Evolutionary conservation across 2,113 vertebrate species (phyloP), one percentile per base, ranked within the genome.

Genomic region (Atherinomorus stipes): DNA sequence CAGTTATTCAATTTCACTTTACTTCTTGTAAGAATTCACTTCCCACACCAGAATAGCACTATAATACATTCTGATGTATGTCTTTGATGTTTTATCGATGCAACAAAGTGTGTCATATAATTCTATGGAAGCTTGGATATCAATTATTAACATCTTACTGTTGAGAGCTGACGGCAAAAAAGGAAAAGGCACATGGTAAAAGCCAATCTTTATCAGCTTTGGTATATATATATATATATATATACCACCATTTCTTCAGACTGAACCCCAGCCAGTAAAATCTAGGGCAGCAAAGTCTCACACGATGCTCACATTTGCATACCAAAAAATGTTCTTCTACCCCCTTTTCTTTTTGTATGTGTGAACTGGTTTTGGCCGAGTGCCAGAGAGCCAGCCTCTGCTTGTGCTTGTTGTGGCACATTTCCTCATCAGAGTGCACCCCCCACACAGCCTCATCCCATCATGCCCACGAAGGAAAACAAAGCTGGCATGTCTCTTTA

Each of bases 401-500:
- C 88, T 90, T 78, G 75, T 82, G 88, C 73, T 88, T 92, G 91
- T 93, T 92, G 90, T 93, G 92, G 91, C 90, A 93, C 92, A 92
- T 92, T 92, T 90, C 70, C 89, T 93, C 92, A 90, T 91, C 90
- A 80, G 85, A 81, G 80, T 85, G 69, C 74, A 63, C 70, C 80
- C 79, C 84, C 18, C 26, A 47, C 40, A 81, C 89, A 87, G 80
- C 84, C 89, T 89, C 90, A 85, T 90, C 88, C 81, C 91, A 93
- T 93, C 93, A 94, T 88, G 85, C 84, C 75, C 80, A 63, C 88
- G 90, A 90, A 87, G 90, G 82, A 92, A 94, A 93, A 94, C 93
- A 94, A 94, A 94, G 92, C 93, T 93, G 93, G 92, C 94, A 91
- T 88, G 87, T 91, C 91, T 93, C 90, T 91, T 90, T 94, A 94